Base-by-base conservation (phyloP, 1,140 invertebrate species). In the Drosophila biarmipes region DNA sequence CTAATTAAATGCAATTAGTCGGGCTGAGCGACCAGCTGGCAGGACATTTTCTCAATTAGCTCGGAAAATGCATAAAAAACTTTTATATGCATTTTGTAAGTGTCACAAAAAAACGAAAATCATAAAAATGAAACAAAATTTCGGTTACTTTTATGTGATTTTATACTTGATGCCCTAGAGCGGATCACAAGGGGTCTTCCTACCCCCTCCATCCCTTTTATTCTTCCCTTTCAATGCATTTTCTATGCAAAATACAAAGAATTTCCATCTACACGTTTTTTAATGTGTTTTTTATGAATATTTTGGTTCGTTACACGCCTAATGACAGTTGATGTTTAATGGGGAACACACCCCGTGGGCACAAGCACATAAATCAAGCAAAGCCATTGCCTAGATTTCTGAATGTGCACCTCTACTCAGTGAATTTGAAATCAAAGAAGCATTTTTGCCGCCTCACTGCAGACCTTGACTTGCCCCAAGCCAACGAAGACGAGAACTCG, bases 1-100 rank as follows among this genome's bases (percentile, higher is more conserved):
- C 73, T 76, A 76, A 76, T 76, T 76, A 76, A 76, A 76, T 76
- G 73, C 73, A 76, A 76, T 76, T 76, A 76, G 73, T 68, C 46
- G 48, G 31, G 49, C 37, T 46, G 19, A 48, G 37, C 58, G 24
- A 71, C 58, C 80, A 66, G 64, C 78, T 68, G 75, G 27, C 56
- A 71, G 79, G 57, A 59, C 54, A 57, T 49, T 48, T 49, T 35
- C 75, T 66, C 72, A 86, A 74, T 81, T 78, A 66, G 43, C 49
- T 46, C 27, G 59, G 24, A 87, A 82, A 87, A 73, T 75, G 53
- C 76, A 84, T 80, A 75, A 79, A 81, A 61, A 63, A 40, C n/a
- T n/a, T 55, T 31, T 55, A 53, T 81, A 62, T 78, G 55, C 35
- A 55, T 68, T 56, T 69, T 49, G 62, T 66, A 48, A 80, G 79